Evolutionary conservation across 2,113 vertebrate genomes (phyloP), one percentile per base, ranked within the genome.

Genomic region (Pseudonaja textilis): DNA sequence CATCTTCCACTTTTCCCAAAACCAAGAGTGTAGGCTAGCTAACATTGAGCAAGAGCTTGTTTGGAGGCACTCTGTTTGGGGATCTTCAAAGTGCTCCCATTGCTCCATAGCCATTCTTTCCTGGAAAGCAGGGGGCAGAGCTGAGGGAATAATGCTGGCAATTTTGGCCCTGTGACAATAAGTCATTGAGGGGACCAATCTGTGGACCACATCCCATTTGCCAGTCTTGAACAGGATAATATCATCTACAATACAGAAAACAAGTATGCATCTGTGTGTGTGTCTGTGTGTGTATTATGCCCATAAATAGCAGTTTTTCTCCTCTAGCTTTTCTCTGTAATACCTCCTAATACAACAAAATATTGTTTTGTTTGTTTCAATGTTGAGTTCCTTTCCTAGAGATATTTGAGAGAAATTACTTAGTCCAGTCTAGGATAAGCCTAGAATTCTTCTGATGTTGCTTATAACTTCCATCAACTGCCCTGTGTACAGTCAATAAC

Each of bases 251-350:
- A 42, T 22, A 39, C 69, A 81, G 34, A 81, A 20, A 42, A 81
- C 18, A 81, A 34, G n/a, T 81, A n/a, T n/a, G n/a, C n/a, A n/a
- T n/a, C n/a, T n/a, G 34, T 22, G 20, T 20, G 2, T 74, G 16
- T 74, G 29, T n/a, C 4, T 64, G 61, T n/a, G 29, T 64, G 29
- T 64, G 99, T 59, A 9, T 23, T 59, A 29, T 99, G 55, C 99
- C 99, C 97, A 99, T 98, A 96, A 99, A 99, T 85, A 99, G 98
- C 95, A 99, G 90, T 99, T 59, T 99, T 95, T 99, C 99, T 88
- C 99, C 99, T 96, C 98, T 99, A 98, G 94, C 98, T 99, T 97
- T 98, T 99, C 88, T 99, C 99, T 95, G 99, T 99, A 97, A 99
- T 99, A 54, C 99, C 99, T 85, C 99, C 99, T 99, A 99, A 90